Conservation (phyloP, 2,797 vertebrate species). For the Cyclura pinguis region DNA sequence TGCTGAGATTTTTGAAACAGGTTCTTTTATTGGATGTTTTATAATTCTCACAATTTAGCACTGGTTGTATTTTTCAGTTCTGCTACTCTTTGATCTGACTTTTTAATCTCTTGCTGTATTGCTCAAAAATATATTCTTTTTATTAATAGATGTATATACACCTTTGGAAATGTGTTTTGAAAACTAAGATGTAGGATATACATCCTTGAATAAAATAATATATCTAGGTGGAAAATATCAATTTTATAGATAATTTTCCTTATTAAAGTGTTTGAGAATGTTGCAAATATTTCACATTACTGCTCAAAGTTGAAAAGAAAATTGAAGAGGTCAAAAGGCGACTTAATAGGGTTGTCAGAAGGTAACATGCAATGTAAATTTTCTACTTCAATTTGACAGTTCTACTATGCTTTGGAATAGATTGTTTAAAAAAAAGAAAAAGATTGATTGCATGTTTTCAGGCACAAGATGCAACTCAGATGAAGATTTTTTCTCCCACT, state of each 20-base stretch:
- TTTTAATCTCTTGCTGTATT: not conserved
- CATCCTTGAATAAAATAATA: not conserved
- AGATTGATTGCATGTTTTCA: slow-evolving; percentile 25
- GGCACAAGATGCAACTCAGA: slow-evolving; percentile 11
- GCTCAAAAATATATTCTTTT: not conserved
- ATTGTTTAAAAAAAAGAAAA: slow-evolving; percentile 1
- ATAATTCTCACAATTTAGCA: not conserved
- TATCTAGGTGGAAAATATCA: not conserved
- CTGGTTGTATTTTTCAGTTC: not conserved
- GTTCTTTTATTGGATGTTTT: not conserved
- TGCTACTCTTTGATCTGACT: not conserved
- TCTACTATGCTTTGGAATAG: not conserved
- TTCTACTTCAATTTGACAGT: slow-evolving; percentile 11
- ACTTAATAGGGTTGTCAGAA: not conserved
- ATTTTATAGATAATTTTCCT: not conserved
- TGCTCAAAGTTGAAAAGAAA: not conserved
- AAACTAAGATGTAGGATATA: not conserved
- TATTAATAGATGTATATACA: not conserved
- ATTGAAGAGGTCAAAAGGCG: not conserved
- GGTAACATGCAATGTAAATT: not conserved
- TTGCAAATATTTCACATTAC: not conserved
- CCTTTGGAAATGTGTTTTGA: not conserved
- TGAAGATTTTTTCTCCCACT: not conserved
- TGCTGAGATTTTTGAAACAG: not conserved
- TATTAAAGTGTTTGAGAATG: not conserved